phyloP scores from a whole-genome alignment of 1,140 invertebrate species.

The Hestina assimilis region DNA sequence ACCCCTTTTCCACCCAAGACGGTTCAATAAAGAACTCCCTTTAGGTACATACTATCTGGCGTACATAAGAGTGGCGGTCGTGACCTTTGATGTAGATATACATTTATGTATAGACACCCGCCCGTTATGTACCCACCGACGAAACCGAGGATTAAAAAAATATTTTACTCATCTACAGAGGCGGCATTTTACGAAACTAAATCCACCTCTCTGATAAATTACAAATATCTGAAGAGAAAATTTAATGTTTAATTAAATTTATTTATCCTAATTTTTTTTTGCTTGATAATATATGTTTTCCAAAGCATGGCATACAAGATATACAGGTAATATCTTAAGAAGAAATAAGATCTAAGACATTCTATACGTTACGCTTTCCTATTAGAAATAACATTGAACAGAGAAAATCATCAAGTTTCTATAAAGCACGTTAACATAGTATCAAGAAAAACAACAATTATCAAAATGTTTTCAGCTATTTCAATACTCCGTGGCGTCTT shows the following conservation, averaged over 20 bases:
- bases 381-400: not conserved
- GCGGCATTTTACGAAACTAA: conserved; percentile 23
- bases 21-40: conserved; percentile 75
- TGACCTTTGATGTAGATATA: conserved; percentile 74
- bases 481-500: conserved; percentile 24
- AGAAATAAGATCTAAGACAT: not conserved
- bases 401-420: too few species aligned
- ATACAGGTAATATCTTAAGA: too few species aligned
- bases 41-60: conserved; percentile 68
- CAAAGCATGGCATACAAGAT: too few species aligned
- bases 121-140: conserved; percentile 49
- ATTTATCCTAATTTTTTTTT: too few species aligned
- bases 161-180: conserved; percentile 49
- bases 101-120: conserved; percentile 59
- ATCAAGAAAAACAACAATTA: too few species aligned
- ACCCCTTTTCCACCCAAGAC: conserved; percentile 74
- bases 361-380: not conserved
- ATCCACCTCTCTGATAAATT: not conserved
- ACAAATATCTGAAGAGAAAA: too few species aligned
- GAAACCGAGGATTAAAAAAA: conserved; percentile 52
- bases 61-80: conserved; percentile 73
- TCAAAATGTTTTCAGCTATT: not conserved
- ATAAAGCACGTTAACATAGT: too few species aligned
- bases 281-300: too few species aligned
- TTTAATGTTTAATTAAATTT: too few species aligned